Base-by-base conservation (phyloP, 2,797 vertebrate genomes). In the Acanthurus lineatus region DNA sequence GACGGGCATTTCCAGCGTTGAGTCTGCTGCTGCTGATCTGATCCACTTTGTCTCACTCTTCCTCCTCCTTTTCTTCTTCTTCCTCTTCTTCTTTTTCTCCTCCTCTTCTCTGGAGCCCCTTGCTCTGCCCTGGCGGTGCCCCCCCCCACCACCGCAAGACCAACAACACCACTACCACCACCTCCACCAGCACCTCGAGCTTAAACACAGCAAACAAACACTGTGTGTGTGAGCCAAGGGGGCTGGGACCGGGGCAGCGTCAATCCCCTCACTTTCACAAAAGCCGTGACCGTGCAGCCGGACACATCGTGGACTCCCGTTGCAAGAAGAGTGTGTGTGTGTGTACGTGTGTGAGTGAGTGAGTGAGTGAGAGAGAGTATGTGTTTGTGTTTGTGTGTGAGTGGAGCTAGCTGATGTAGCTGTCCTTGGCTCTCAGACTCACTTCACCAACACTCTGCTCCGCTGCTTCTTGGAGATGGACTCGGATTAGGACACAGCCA, bases 1-100 rank as follows among this genome's bases (percentile, higher is more conserved):
- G 95, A 94, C 86, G 91, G 93, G 92, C 96, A 96, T 96, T 91
- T 96, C 94, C 94, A 93, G 88, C 69, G 74, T 81, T 83, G 89
- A 86, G 81, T 90, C 85, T 88, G 77, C 81, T 85, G 81, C 86
- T 84, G 86, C 78, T 84, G 86, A 84, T 84, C 83, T 83, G 78
- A 91, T 88, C 84, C 92, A 91, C 93, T 89, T 92, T 93, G 85
- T 89, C 86, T 81, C 84, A 81, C 84, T 90, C 81, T 71, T 85
- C 85, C 64, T 85, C 76, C 35, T 85, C 66, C 63, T 89, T 79
- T 16, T 71, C 76, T 7, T 84, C 73, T 9, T 77, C 78, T 15
- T 68, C 80, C 40, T 56, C 61, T 22, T 49, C 77, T 67, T 19
- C 51, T 61, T 47, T 76, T 51, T 45, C 64, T 49, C 9, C 56